Base-by-base conservation (phyloP, 2,113 vertebrate genomes). In the Piaya cayana region DNA sequence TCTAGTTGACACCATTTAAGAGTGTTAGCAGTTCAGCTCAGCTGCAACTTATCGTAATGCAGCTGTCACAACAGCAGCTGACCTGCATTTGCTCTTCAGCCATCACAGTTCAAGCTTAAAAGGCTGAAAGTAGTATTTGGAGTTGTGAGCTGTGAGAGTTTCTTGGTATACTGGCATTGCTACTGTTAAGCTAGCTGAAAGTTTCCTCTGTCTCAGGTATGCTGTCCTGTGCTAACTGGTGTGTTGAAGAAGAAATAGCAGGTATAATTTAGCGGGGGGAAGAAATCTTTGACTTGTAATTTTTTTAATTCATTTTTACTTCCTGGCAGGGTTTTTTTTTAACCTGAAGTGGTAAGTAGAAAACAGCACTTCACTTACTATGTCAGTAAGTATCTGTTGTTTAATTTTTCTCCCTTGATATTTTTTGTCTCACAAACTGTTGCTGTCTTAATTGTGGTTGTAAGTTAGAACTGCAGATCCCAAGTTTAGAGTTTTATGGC, bases 1-100 rank as follows among this genome's bases (percentile, higher is more conserved):
- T 94, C 65, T 49, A 71, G 91, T 70, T 94, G 95, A 96, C 92
- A 94, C 91, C 88, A 56, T 86, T 96, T 97, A 93, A 71, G 69
- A 83, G 56, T 32, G 22, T 86, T 94, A 86, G 76, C 64, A 64
- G 47, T 93, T 94, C 43, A 63, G 55, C 56, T 92, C 88, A 56
- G 68, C 79, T 93, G 80, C 60, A 96, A 52, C n/a, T 87, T 82
- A 37, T 13, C 49, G 26, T 53, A 60, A 29, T 70, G 42, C 29
- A 94, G 79, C 82, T 80, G 68, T 42, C 43, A 30, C 63, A 72
- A 26, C 45, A 83, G 68, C 88, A 93, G 52, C 91, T 94, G 88
- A 92, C 68, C 88, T 90, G 79, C 19, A 16, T 92, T 96, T 94
- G 56, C 86, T 83, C 69, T 72, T 90, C 69, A 88, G 80, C 64